Evolutionary conservation across 2,797 vertebrate genomes (phyloP).

Genomic region (Eutrigla gurnardus): DNA sequence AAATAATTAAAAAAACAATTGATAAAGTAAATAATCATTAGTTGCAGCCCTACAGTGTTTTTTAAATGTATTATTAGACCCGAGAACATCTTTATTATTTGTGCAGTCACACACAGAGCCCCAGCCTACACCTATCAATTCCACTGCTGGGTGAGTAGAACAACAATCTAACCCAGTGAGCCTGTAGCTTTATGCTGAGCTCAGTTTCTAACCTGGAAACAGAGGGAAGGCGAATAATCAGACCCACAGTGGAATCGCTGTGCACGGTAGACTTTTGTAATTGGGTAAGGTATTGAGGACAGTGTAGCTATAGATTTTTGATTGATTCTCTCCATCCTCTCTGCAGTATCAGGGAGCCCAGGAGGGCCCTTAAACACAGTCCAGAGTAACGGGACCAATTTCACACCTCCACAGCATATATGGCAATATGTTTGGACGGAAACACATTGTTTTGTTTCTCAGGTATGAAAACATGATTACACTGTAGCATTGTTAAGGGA

Average conservation of each 20-base stretch:
- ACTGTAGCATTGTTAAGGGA: constrained; percentile 32
- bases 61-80: not conserved
- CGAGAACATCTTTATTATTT: constrained; percentile 5
- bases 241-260: constrained; percentile 40
- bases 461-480: constrained; percentile 40
- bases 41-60: not conserved
- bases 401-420: constrained; percentile 16
- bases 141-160: constrained; percentile 14
- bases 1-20: not conserved
- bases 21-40: not conserved
- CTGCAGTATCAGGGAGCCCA: constrained; percentile 30
- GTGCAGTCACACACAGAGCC: constrained; percentile 4
- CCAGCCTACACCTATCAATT: not conserved
- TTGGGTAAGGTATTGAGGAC: constrained; percentile 59
- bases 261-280: constrained; percentile 48
- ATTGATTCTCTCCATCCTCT: constrained; percentile 55
- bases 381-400: constrained; percentile 44
- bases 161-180: constrained; percentile 16
- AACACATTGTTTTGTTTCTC: constrained; percentile 24
- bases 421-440: constrained; percentile 12
- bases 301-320: constrained; percentile 64
- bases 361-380: constrained; percentile 33
- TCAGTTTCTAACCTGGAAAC: constrained; percentile 28
- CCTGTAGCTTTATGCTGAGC: not conserved
- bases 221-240: constrained; percentile 57